Base-by-base conservation (phyloP, 2,797 vertebrate species). In the Clarias laeviceps region DNA sequence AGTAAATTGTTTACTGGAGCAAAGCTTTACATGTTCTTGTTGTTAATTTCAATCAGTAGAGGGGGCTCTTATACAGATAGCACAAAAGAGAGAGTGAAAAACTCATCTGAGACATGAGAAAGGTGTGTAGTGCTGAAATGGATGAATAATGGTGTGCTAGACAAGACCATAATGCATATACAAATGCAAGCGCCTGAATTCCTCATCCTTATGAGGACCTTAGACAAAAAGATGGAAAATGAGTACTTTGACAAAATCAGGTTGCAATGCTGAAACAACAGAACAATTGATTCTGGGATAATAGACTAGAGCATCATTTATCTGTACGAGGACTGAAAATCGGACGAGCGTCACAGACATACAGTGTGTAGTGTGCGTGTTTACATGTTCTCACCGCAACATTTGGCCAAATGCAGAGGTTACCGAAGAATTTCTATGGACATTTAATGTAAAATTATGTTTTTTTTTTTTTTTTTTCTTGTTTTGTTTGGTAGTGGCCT, bases 401-500 rank as follows among this genome's bases (percentile, higher is more conserved):
- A 78, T 22, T 40, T 66, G 66, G 91, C 89, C 80, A 88, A 90
- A 88, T 81, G 86, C 80, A 57, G 40, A 34, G 65, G 73, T 37
- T 61, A 24, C 65, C 34, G 70, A 22, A 40, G 37, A 79, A 29
- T 45, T 78, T 65, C 24, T 56, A 65, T 45, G 72, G 82, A 72
- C 45, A 73, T 65, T 62, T 66, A 79, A 77, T 74, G 72, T 57
- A 57, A 83, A 84, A 79, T 29, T n/a, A 40, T 73, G 14, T 85
- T 56, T 34, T 9, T 93, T 88, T 74, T 87, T 88, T 40, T 91
- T 93, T 8, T 27, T 64, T 7, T 91, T 90, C 84, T 29, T 86
- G 90, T 92, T 87, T 91, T 91, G 91, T 86, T 93, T 93, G 92
- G 92, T 94, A 94, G 96, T 97, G 96, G 97, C 97, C 97, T 98